Evolutionary conservation across 2,888 invertebrate genomes (phyloP), one percentile per base, ranked within the genome.

Genomic region (Pinctada fucata): DNA sequence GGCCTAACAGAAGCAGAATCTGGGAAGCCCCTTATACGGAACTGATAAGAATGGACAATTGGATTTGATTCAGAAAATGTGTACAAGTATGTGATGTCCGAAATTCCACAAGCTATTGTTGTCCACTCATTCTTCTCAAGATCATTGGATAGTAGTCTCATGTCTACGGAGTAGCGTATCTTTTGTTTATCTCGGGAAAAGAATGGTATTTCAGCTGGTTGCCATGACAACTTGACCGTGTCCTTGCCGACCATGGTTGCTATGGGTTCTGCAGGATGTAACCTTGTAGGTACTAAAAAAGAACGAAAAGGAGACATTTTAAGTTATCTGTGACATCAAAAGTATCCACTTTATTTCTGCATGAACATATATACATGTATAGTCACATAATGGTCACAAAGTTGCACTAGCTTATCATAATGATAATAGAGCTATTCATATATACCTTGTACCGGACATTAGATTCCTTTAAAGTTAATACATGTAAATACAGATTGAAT

Each of bases 1-100:
- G 99, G 99, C 91, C 99, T 99, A 92, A 97, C 97, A 83, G 97
- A 95, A 70, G 99, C 99, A 91, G 96, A 97, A 92, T 97, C 97
- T 93, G 99, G 99, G 91, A 98, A 97, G 5, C 99, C 98, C 52
- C 98, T 95, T 64, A 99, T 95, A 80, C 99, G 95, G 94, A 99
- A 98, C 93, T 96, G 96, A 93, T 99, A 99, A 93, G 99, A 98
- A 83, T 96, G 95, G 31, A 83, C 82, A 90, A 87, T 47, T 79
- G 83, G 52, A 90, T 79, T 48, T 88, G 88, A 16, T 85, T 78
- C 3, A 85, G 86, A 5, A 82, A 75, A 76, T 31, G 31, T 31
- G 31, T 31, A 31, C 31, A 31, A 31, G 31, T 88, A 85, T 0
- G 83, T 79, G 1, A 88, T 90, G 8, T 84, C 84, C 2, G 83